phyloP scores from a whole-genome alignment of 1,140 invertebrate species.

The Zaprionus nigranus region DNA sequence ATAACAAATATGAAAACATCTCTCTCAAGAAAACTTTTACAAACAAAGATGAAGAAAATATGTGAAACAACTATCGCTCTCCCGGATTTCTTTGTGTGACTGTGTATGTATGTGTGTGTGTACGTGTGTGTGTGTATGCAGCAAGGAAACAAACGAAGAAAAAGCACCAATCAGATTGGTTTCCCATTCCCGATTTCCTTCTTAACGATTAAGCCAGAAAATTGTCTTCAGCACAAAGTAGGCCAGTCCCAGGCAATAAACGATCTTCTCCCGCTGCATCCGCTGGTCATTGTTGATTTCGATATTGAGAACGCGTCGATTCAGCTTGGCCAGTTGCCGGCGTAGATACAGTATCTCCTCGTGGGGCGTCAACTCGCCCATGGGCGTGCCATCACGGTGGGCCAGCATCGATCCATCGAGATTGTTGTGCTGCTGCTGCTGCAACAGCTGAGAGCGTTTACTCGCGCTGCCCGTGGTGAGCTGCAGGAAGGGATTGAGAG shows the following conservation, averaged over 20 bases:
- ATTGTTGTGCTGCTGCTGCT: constrained; percentile 60
- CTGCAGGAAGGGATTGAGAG: constrained; percentile 21
- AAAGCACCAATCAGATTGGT: constrained; percentile 35
- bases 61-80: constrained; percentile 14
- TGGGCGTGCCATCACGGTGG: constrained; percentile 88
- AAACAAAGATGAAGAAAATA: constrained; percentile 8
- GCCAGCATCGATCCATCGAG: constrained; percentile 70
- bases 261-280: constrained; percentile 92
- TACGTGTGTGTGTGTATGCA: constrained; percentile 39
- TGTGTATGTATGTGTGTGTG: constrained; percentile 5
- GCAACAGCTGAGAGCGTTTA: constrained; percentile 68
- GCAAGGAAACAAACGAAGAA: constrained; percentile 33
- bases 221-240: constrained; percentile 94
- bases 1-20: constrained; percentile 33
- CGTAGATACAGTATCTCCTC: constrained; percentile 93
- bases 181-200: background rate
- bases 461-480: constrained; percentile 78
- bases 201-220: constrained; percentile 91
- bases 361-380: constrained; percentile 88
- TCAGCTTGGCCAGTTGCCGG: constrained; percentile 92
- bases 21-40: constrained; percentile 51
- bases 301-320: constrained; percentile 92
- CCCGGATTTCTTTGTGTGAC: background rate
- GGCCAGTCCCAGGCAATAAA: constrained; percentile 91
- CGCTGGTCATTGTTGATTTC: constrained; percentile 92